These are phyloP conservation scores for Leptopilina myrica DNA, from an alignment of 2,888 invertebrate species.

Conservation along the genomic window DNA sequence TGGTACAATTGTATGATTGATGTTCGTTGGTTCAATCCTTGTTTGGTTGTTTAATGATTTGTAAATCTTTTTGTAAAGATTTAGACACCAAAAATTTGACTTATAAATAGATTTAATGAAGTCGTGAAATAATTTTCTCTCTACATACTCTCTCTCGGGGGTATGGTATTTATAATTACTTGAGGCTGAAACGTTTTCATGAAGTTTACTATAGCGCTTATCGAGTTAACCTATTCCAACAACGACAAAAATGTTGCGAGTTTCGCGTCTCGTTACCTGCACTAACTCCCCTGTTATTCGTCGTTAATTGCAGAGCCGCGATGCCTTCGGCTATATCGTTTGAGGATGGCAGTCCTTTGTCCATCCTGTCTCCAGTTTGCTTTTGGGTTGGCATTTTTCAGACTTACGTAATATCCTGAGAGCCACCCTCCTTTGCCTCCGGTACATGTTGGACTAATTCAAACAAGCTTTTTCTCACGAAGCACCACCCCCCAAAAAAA, in stretches of 20 bases:
- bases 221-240: slow-evolving; percentile 33
- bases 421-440: slow-evolving; percentile 57
- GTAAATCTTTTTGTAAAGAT: too few species aligned
- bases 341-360: slow-evolving; percentile 70
- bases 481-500: slow-evolving; percentile 43
- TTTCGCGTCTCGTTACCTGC: slow-evolving; percentile 47
- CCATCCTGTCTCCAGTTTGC: slow-evolving; percentile 67
- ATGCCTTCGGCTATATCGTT: slow-evolving; percentile 72
- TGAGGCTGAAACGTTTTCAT: slow-evolving; percentile 7
- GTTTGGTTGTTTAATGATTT: too few species aligned
- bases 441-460: slow-evolving; percentile 63
- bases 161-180: slow-evolving; percentile 27
- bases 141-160: background rate
- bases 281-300: slow-evolving; percentile 64
- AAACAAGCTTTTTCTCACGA: slow-evolving; percentile 65
- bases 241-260: slow-evolving; percentile 45
- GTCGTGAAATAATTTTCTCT: slow-evolving; percentile 23
- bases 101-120: slow-evolving; percentile 11
- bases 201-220: slow-evolving; percentile 34
- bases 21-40: too few species aligned
- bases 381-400: slow-evolving; percentile 70
- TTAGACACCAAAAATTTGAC: too few species aligned
- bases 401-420: slow-evolving; percentile 74
- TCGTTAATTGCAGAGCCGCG: slow-evolving; percentile 69
- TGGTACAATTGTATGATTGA: too few species aligned